Evolutionary conservation across 2,888 invertebrate genomes (phyloP), one percentile per base, ranked within the genome.

Genomic region (Smittia aterrima): DNA sequence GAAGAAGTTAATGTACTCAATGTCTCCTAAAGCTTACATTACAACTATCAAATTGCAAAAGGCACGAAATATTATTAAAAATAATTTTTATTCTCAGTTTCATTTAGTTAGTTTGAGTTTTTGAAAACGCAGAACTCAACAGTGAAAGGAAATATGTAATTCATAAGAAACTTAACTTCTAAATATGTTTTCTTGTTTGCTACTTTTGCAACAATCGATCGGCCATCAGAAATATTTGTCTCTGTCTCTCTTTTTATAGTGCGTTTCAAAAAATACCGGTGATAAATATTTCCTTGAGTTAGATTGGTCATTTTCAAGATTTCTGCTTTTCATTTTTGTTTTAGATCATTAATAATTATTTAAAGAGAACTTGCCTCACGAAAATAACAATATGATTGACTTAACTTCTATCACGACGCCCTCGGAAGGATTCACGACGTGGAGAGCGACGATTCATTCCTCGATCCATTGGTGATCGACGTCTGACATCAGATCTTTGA

Each of bases 341-440:
- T 38, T 47, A 11, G 11, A 11, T 47, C 16, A 16, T 47, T n/a
- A 47, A 47, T 6, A 3, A 11, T 38, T 47, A 47, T 47, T n/a
- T 47, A 47, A 47, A 47, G 47, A 58, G 27, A 24, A 27, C 7
- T 64, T 22, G 58, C 9, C 24, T 20, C n/a, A 20, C 64, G 27
- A 58, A 58, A 18, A n/a, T 18, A 58, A 22, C 7, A 22, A 58
- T n/a, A 18, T 11, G 47, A 47, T 58, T 58, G 20, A 22, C 13
- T 64, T 64, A 64, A 16, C 27, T 64, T 64, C 64, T 64, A 64
- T 64, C 64, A 27, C 27, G 27, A n/a, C 64, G 64, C 11, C 53
- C n/a, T 13, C 64, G 64, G 25, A 27, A 24, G 4, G 25, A 22
- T 1, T 27, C 27, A 11, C 64, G 64, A 20, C 64, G 11, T 6